Base-by-base conservation (phyloP, 2,797 vertebrate species). In the Notolabrus celidotus region DNA sequence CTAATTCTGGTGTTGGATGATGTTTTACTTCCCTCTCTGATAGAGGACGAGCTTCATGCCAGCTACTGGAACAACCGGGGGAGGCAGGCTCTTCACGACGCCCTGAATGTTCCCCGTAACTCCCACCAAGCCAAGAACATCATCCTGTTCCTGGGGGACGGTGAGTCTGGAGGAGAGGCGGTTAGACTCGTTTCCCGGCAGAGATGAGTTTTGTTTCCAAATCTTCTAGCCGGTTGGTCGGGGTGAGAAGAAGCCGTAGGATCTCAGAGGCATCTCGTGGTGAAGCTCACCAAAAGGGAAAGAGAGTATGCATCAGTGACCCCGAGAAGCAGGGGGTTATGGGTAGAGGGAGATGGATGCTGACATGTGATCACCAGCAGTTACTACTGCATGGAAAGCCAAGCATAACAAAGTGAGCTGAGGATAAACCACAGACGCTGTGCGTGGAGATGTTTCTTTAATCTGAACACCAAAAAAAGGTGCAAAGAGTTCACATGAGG, bases 121-220 rank as follows among this genome's bases (percentile, higher is more conserved):
- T 0, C 82, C 17, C 66, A 79, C 29, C 64, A 47, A 50, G 95
- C 95, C 52, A 93, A 94, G 65, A 96, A 95, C 77, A 43, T 88
- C 59, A 94, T 96, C 78, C 88, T 96, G 23, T 95, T 96, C 83
- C 84, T 96, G 16, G 95, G 95, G 33, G 95, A 96, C 11, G 95
- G 95, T 95, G 68, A 93, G 93, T 88, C 47, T 62, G 42, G 33
- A 9, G 41, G 70, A 27, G 1, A 7, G 38, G 16, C 17, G 22
- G 46, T 42, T 25, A 7, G 19, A 47, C 14, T 3, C 1, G 14
- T 57, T 55, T 59, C 23, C 60, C 71, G 52, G 5, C 23, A 47
- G 33, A 45, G 14, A 43, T 8, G 17, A 25, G 3, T n/a, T 38
- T 64, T 64, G 41, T 16, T 16, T 9, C 22, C n/a, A 77, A 43